Base-by-base conservation (phyloP, 2,113 vertebrate genomes). In the Takifugu flavidus region DNA sequence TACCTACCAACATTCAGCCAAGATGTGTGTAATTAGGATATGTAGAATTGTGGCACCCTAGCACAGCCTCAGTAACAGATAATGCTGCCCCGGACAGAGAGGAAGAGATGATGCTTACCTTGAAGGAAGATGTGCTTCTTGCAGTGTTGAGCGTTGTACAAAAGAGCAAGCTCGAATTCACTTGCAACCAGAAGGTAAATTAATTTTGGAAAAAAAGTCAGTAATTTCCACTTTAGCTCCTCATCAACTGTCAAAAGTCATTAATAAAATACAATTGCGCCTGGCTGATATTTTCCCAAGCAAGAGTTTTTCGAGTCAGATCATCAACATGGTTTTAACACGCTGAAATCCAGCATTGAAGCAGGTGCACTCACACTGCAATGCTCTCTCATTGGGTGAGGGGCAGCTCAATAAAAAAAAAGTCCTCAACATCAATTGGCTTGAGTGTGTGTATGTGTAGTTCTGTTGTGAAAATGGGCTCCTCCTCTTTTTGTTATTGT, bases 311-410 rank as follows among this genome's bases (percentile, higher is more conserved):
- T 56, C 77, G 64, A 70, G 62, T 68, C 68, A 72, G 59, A 72
- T 80, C 72, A 82, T 80, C 74, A 83, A 73, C 79, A 87, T 81
- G 78, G 73, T 71, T 81, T 78, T 73, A 46, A 75, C 76, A 67
- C 83, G 66, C 75, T 80, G 89, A 72, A 75, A 87, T 69, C 69
- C 56, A 73, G 79, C 80, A 80, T 74, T 82, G 62, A 67, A 76
- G 72, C 78, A 75, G 60, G 79, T 70, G 82, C 82, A 58, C 82
- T 56, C 86, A 68, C 78, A 70, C 87, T 91, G 89, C 88, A 84
- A 81, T 79, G 87, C 53, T 13, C 25, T 6, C 70, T 85, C 75
- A 91, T 91, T 91, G 89, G 90, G 61, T 76, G 63, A 72, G 6
- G 53, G 74, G 61, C 72, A 34, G 45, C 81, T 89, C 87, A 80